Conservation (phyloP, 1,140 invertebrate species). For the Diorhabda sublineata region DNA sequence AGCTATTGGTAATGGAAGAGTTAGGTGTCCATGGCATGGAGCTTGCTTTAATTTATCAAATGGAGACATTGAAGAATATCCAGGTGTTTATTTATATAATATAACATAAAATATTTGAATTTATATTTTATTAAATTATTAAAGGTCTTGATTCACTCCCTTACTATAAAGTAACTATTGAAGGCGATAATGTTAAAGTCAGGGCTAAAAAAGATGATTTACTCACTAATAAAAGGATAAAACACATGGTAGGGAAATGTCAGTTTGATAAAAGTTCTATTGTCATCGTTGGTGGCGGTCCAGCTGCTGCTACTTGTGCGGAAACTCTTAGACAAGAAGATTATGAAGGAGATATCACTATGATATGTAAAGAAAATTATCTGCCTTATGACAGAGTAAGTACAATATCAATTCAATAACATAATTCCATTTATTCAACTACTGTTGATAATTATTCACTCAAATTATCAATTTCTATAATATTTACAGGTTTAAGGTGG, state of each 20-base stretch:
- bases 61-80: constrained; percentile 46
- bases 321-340: constrained; percentile 83
- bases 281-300: constrained; percentile 80
- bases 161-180: constrained; percentile 66
- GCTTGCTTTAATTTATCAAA: constrained; percentile 89
- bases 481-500: too few relatives aligned
- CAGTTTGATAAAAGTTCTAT: constrained; percentile 54
- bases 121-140: constrained; percentile 37
- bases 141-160: constrained; percentile 86
- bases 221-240: constrained; percentile 57
- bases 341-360: constrained; percentile 71
- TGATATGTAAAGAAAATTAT: constrained; percentile 72
- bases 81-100: constrained; percentile 29
- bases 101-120: background rate
- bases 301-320: constrained; percentile 75
- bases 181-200: constrained; percentile 64
- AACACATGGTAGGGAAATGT: constrained; percentile 54
- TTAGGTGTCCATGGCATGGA: constrained; percentile 94
- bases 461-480: too few relatives aligned
- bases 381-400: constrained; percentile 84
- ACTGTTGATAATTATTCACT: too few relatives aligned
- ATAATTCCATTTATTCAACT: background rate
- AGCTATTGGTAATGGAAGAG: constrained; percentile 72
- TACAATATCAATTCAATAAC: background rate
- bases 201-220: constrained; percentile 61